Evolutionary conservation across 2,113 vertebrate species (phyloP), one percentile per base, ranked within the genome.

Genomic region (Oryzias celebensis): DNA sequence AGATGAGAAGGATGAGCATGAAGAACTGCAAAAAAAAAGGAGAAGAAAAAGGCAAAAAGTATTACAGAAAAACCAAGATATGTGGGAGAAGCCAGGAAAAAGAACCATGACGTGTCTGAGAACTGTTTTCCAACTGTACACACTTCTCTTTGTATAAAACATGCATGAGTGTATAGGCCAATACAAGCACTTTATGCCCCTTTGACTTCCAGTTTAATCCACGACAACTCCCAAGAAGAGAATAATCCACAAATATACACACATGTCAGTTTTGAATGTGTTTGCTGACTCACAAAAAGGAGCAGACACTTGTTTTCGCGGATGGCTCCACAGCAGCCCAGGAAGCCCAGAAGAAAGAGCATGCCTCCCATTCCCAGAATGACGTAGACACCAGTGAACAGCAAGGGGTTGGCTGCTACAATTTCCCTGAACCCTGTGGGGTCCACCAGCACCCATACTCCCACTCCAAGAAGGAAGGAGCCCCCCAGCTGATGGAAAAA

Each of bases 271-370:
- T 69, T 78, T 18, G 10, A 72, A 73, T 72, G 63, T 75, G 52
- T 68, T 63, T 16, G 44, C 4, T 0, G n/a, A 95, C 96, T 94
- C 89, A 98, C 97, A 59, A 96, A 94, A 24, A 98, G 92, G 52
- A 99, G 94, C 63, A 99, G 93, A 88, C 95, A 96, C 88, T 96
- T 97, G 91, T 96, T 98, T 88, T 98, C 96, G 0, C 95, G 93
- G 87, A 97, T 93, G 55, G 96, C 96, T 51, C 96, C 96, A 0
- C 95, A 98, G 93, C 97, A 99, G 82, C 97, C 96, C 3, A 98
- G 91, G 89, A 98, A 98, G 54, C 96, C 97, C 45, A 98, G 93
- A 44, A 99, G 92, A 28, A 98, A 98, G 8, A 99, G 94, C 94
- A 99, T 93, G 16, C 90, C 90, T 7, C 97, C 96, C 94, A 98